Conservation (phyloP, 2,113 vertebrate genomes). For the Dipodomys merriami region DNA sequence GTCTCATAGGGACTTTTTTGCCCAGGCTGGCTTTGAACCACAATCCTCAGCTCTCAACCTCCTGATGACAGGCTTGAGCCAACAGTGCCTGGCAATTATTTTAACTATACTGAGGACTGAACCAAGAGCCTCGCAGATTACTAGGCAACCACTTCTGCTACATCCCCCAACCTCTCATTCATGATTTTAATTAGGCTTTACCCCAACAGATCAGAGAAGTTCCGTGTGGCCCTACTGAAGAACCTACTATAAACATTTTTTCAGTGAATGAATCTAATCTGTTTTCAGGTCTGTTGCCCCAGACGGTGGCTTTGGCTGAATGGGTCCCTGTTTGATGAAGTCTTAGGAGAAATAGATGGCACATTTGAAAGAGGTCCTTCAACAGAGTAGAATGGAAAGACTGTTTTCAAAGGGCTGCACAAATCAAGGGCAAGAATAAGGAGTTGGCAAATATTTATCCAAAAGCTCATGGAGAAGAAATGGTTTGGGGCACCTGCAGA, state of each 20-base stretch:
- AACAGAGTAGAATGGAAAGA: conserved; percentile 29
- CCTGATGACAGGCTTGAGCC: no score
- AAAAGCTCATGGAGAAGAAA: not conserved
- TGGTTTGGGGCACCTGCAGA: not conserved
- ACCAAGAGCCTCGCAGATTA: no score
- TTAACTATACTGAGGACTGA: no score
- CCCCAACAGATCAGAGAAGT: not conserved
- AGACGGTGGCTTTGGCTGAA: not conserved
- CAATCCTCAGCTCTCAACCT: no score
- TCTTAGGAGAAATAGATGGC: not conserved
- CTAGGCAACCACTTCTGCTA: no score
- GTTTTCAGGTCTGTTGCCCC: conserved; percentile 6
- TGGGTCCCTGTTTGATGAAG: not conserved
- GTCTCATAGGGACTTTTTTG: no score
- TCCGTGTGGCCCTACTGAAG: not conserved
- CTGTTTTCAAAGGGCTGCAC: conserved; percentile 15
- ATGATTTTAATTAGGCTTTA: conserved; percentile 19
- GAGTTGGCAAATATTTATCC: not conserved
- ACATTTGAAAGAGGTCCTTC: not conserved
- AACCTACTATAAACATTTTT: conserved; percentile 29
- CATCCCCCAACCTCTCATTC: no score
- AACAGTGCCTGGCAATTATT: no score
- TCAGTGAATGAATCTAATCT: not conserved
- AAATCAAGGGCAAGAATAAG: not conserved
- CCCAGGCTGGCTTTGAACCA: no score